Evolutionary conservation across 2,113 vertebrate genomes (phyloP).

Genomic region (Murina feae): DNA sequence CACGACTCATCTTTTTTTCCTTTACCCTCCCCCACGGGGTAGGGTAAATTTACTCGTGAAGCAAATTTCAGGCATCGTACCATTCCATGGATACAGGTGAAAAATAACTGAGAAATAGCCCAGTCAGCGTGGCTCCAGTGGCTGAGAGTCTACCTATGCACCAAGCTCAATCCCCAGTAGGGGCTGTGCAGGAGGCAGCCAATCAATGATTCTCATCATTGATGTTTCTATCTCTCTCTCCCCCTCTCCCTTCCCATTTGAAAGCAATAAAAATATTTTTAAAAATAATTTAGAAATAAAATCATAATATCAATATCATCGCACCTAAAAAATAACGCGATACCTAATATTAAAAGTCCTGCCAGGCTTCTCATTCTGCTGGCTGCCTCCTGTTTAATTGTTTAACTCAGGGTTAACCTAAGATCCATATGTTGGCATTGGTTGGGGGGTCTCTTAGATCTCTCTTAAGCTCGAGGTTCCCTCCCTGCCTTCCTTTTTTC

Average conservation of each 20-base stretch:
- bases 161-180: no score
- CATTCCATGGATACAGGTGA: background rate
- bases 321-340: background rate
- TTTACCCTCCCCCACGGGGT: no score
- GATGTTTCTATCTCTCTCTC: no score
- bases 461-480: background rate
- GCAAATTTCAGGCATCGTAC: no score
- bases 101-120: background rate
- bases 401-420: background rate
- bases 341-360: background rate
- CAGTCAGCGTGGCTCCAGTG: no score
- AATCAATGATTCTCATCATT: no score
- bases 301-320: background rate
- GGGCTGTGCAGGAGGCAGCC: no score
- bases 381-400: background rate
- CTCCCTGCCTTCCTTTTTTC: background rate
- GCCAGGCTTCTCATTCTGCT: background rate
- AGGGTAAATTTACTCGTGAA: no score
- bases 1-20: background rate
- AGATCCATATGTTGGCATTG: no score
- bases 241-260: no score
- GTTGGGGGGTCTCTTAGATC: background rate
- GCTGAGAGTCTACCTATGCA: no score
- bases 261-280: no score
- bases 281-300: background rate